Percentiles rank a stretch among this genome's conserved stretches.
phyloP scores from a whole-genome alignment of 2,888 invertebrate genomes.

The Glyphotaelius pellucidus region DNA sequence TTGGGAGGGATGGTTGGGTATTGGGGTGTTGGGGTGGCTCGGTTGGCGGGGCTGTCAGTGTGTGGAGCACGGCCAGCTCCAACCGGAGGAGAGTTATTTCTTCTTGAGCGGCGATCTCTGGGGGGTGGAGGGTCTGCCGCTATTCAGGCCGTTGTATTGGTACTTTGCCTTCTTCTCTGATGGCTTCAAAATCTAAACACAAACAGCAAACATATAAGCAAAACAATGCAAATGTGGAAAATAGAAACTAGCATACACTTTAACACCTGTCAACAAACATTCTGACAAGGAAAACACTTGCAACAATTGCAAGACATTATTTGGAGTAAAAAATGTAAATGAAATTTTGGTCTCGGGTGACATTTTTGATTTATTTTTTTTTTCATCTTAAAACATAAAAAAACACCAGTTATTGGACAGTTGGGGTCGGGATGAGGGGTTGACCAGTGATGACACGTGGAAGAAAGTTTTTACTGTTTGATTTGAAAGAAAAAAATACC shows the following conservation, averaged over 20 bases:
- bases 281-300: neutral
- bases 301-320: too few relatives aligned
- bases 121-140: constrained; percentile 90
- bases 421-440: too few relatives aligned
- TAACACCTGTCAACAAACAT: neutral
- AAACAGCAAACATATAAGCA: neutral
- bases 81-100: constrained; percentile 80
- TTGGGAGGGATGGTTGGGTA: neutral
- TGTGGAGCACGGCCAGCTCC: constrained; percentile 67
- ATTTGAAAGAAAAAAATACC: too few relatives aligned
- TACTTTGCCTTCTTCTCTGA: constrained; percentile 99
- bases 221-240: neutral
- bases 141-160: constrained; percentile 94
- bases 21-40: constrained; percentile 1
- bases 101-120: constrained; percentile 86
- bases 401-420: too few relatives aligned
- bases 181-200: constrained; percentile 95
- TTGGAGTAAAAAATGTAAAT: too few relatives aligned
- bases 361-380: too few relatives aligned
- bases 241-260: constrained; percentile 45
- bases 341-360: too few relatives aligned
- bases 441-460: too few relatives aligned
- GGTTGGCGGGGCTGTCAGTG: constrained; percentile 36
- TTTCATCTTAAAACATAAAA: too few relatives aligned
- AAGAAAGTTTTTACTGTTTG: too few relatives aligned